Conservation (phyloP, 2,888 invertebrate genomes). For the Microctonus brassicae region DNA sequence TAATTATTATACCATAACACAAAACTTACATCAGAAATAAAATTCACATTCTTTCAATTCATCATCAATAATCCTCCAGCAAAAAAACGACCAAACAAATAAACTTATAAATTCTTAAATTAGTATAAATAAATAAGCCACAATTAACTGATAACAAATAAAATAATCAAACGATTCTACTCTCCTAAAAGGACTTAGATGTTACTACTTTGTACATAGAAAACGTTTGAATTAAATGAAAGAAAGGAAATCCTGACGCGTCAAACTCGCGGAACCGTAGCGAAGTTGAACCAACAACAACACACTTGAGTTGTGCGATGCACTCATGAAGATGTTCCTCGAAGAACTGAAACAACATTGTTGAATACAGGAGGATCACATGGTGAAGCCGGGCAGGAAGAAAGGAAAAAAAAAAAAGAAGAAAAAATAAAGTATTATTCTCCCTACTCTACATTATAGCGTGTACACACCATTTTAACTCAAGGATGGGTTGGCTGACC, state of each 20-base stretch:
- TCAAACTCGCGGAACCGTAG: constrained; percentile 44
- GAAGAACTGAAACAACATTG: constrained; percentile 41
- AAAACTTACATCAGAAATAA: not conserved
- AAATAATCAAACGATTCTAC: constrained; percentile 6
- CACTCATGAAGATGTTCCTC: constrained; percentile 44
- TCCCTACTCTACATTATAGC: constrained; percentile 18
- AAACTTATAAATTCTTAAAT: not conserved
- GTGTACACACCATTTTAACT: not conserved
- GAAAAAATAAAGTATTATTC: constrained; percentile 10
- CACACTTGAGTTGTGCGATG: constrained; percentile 44
- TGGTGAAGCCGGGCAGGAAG: constrained; percentile 31
- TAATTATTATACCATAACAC: constrained; percentile 9
- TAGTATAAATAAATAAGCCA: too few species aligned
- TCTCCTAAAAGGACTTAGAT: too few species aligned
- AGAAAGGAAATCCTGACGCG: constrained; percentile 37
- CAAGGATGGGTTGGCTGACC: constrained; percentile 61
- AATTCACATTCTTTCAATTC: not conserved
- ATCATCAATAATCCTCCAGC: not conserved
- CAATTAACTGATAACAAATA: not conserved
- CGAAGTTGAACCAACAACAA: constrained; percentile 36
- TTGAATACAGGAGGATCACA: constrained; percentile 35
- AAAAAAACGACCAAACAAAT: not conserved
- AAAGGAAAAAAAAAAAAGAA: constrained; percentile 31
- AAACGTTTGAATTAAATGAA: constrained; percentile 20
- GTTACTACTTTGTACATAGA: not conserved